Conservation (phyloP, 2,797 vertebrate species). For the Crotalus adamanteus region DNA sequence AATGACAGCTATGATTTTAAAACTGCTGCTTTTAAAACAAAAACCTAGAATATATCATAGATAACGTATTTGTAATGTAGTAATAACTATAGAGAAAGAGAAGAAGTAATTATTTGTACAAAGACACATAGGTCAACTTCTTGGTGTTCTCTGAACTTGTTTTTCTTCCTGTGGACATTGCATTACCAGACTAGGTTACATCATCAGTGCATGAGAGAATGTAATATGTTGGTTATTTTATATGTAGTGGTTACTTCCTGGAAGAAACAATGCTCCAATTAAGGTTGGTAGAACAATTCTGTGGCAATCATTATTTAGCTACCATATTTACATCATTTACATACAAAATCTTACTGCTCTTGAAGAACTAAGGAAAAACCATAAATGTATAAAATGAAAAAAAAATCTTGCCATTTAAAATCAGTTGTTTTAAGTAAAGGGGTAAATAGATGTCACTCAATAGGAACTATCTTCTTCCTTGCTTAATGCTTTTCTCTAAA, state of each 20-base stretch:
- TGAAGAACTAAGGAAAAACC: background rate
- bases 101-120: background rate
- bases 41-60: background rate
- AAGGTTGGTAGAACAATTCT: background rate
- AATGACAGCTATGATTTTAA: background rate
- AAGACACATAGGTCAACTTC: background rate
- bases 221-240: background rate
- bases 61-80: background rate
- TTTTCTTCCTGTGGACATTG: background rate
- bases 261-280: background rate
- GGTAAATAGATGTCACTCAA: background rate
- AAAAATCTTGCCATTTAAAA: background rate
- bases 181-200: background rate
- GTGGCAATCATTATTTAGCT: background rate
- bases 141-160: background rate
- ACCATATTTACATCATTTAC: background rate
- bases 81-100: background rate
- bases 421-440: background rate
- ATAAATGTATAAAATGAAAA: background rate
- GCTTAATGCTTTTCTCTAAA: background rate
- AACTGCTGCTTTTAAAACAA: background rate
- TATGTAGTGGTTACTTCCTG: background rate
- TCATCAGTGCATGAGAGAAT: background rate
- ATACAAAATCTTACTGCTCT: background rate
- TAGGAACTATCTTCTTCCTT: background rate